Evolutionary conservation across 2,113 vertebrate genomes (phyloP).

Genomic region (Syngnathus scovelli): DNA sequence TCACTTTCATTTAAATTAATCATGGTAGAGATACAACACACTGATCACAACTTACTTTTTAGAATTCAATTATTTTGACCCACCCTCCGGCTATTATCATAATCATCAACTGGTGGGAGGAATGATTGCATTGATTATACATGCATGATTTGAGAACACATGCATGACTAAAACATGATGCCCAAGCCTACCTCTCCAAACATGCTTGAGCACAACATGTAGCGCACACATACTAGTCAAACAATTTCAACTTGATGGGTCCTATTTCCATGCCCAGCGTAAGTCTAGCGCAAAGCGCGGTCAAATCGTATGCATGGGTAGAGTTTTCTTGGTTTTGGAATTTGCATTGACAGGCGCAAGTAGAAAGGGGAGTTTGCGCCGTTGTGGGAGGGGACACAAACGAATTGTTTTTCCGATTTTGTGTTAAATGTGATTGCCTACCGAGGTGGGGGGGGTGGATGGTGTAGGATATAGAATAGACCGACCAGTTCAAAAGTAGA

Average conservation of each 20-base stretch:
- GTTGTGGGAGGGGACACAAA: too few relatives aligned
- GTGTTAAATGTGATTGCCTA: too few relatives aligned
- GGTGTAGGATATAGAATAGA: slow-evolving; percentile 13
- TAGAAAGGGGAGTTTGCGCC: too few relatives aligned
- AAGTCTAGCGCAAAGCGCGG: too few relatives aligned
- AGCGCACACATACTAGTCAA: not conserved
- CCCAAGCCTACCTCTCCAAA: not conserved
- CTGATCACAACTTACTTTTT: not conserved
- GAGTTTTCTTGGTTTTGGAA: too few relatives aligned
- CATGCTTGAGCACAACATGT: not conserved
- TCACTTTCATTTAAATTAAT: too few relatives aligned
- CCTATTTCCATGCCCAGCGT: too few relatives aligned
- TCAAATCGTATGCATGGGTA: too few relatives aligned
- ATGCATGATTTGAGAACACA: not conserved
- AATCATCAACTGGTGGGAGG: not conserved
- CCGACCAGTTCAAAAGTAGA: slow-evolving; percentile 15
- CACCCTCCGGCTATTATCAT: not conserved
- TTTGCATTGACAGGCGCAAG: too few relatives aligned
- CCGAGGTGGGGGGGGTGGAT: not conserved
- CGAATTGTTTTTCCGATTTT: too few relatives aligned
- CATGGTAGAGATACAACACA: too few relatives aligned
- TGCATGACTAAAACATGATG: not conserved
- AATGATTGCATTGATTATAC: not conserved
- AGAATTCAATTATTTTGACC: not conserved
- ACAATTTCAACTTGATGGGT: not conserved